A percentile compares a stretch with the other conserved stretches of the same genome.
phyloP scores from a whole-genome alignment of 2,888 invertebrate genomes.

The Prosopocoilus inquinatus region DNA sequence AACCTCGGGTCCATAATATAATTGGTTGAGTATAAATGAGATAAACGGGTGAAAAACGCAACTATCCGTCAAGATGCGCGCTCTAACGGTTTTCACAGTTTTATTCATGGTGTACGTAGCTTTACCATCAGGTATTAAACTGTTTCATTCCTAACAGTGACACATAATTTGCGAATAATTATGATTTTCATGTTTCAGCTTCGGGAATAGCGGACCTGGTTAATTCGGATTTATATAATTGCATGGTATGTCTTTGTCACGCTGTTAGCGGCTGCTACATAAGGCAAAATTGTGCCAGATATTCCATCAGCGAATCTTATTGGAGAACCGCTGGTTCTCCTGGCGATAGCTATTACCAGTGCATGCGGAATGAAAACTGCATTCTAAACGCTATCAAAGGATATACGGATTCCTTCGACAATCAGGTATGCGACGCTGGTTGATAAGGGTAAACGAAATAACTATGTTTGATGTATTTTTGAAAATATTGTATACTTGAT shows the following conservation, averaged over 20 bases:
- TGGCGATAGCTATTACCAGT: not conserved
- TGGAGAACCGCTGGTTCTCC: constrained; percentile 13
- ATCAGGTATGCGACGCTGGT: constrained; percentile 10
- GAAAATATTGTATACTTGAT: no score
- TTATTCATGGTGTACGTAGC: no score
- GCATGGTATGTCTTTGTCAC: constrained; percentile 14
- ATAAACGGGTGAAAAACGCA: no score
- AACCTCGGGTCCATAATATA: no score
- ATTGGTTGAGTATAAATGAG: no score
- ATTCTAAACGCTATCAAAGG: constrained; percentile 14
- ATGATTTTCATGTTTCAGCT: constrained; percentile 6
- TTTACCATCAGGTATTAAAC: no score
- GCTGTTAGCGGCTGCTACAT: constrained; percentile 15
- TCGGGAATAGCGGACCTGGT: constrained; percentile 8
- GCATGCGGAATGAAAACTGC: constrained; percentile 16
- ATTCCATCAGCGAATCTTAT: constrained; percentile 10
- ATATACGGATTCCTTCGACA: constrained; percentile 8
- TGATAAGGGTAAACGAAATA: no score
- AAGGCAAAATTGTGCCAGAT: constrained; percentile 10
- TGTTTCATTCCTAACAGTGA: no score
- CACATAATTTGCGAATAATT: no score
- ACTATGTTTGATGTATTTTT: no score
- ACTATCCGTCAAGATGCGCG: no score
- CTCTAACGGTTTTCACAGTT: no score
- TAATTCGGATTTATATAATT: constrained; percentile 3